Evolutionary conservation across 2,888 invertebrate genomes (phyloP), one percentile per base, ranked within the genome.

Genomic region (Oxyteleia sp.): DNA sequence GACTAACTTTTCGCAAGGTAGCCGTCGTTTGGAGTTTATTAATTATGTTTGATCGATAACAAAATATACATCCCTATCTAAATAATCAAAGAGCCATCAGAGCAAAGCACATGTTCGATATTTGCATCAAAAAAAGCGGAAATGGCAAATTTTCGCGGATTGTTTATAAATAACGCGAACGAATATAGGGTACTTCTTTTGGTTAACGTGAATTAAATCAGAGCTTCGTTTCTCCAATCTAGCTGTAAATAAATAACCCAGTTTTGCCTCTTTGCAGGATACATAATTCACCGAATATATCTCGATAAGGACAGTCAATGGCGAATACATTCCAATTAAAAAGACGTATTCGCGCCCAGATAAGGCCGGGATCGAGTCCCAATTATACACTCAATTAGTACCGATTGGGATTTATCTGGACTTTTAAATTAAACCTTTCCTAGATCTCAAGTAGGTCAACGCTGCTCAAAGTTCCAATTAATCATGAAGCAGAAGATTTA

Each of bases 331-430:
- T 26, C 47, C 49, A 59, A 71, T 71, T 71, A 38, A 49, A 47
- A 57, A 26, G 8, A 15, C 38, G 49, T 57, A 16, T 64, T 29
- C 16, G n/a, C 47, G 3, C 20, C 35, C 4, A 38, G 64, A 55
- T 23, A 35, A 23, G 20, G 29, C 11, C 29, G 32, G 15, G 35
- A 69, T 69, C 69, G 47, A 69, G 35, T 32, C 13, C 57, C 35
- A 69, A 69, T 69, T 69, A 57, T 13, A 29, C n/a, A 23, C 53
- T 47, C 32, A 47, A 57, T 71, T 71, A 71, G 47, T 38, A 32
- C 29, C 13, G 32, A 49, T 59, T 71, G 16, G 35, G 13, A 69
- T 57, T 53, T 69, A 69, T 68, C 32, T 20, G 15, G 13, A 18
- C 23, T 49, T 32, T 32, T 13, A 49, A 35, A n/a, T 49, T 35